These are phyloP conservation scores for Alectoris magna DNA, from an alignment of 2,797 vertebrate species.

Conservation along the genomic window DNA sequence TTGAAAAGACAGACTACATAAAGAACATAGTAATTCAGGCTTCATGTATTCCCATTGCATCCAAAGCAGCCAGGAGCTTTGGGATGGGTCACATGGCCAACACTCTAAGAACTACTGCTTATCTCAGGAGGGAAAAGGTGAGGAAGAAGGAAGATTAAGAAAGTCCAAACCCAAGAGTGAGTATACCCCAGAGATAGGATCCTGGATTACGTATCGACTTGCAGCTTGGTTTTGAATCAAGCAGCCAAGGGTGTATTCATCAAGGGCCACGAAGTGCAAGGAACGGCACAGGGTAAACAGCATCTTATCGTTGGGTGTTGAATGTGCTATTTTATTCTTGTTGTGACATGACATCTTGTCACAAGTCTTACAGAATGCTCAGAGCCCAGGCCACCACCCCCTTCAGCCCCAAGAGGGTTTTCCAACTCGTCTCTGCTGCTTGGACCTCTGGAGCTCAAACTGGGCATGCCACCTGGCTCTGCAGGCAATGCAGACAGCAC, in stretches of 20 bases:
- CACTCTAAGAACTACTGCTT: accelerated
- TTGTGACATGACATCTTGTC: neutral
- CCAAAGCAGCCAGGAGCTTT: neutral
- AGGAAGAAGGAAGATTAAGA: neutral
- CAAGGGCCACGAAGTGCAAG: neutral
- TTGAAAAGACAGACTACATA: neutral
- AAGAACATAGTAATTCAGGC: neutral
- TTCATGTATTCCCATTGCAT: neutral
- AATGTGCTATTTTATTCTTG: neutral
- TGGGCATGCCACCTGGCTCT: too few relatives aligned
- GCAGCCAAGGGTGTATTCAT: accelerated
- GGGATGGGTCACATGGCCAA: neutral
- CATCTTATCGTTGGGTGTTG: neutral
- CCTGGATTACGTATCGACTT: neutral
- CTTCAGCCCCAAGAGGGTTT: neutral
- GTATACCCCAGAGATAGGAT: neutral
- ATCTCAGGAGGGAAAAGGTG: neutral
- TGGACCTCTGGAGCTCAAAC: accelerated
- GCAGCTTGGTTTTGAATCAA: neutral
- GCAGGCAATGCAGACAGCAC: neutral
- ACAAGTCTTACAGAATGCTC: neutral
- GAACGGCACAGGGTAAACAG: neutral
- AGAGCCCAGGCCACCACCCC: neutral
- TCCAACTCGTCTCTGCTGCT: neutral
- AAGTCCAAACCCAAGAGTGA: neutral